phyloP scores from a whole-genome alignment of 2,797 vertebrate genomes.

The Sebastes cheni region DNA sequence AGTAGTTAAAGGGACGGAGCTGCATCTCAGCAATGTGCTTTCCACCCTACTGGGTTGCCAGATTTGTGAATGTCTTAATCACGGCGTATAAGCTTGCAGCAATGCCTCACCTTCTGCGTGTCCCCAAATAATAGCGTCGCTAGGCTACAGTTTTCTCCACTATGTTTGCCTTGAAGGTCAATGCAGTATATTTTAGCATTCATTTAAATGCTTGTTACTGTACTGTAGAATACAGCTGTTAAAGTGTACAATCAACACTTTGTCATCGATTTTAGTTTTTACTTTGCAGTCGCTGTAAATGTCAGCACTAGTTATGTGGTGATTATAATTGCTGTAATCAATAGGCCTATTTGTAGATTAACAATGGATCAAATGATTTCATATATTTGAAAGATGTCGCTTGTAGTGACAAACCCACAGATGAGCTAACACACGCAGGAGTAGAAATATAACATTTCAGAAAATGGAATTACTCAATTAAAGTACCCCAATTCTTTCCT shows the following conservation, averaged over 20 bases:
- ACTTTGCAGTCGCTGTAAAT: neutral
- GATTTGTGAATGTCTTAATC: constrained; percentile 69
- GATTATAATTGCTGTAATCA: neutral
- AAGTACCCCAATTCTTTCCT: neutral
- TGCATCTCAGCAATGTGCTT: constrained; percentile 46
- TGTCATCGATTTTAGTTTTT: neutral
- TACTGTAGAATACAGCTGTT: neutral
- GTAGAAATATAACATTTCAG: neutral
- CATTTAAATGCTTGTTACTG: neutral
- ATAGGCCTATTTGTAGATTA: neutral
- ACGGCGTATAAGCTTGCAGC: constrained; percentile 34
- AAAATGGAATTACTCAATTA: neutral
- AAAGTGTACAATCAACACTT: neutral
- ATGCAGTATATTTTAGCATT: neutral
- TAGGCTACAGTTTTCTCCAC: constrained; percentile 23
- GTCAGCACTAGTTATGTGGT: neutral
- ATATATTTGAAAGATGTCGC: neutral
- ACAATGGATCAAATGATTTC: neutral
- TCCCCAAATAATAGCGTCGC: constrained; percentile 36
- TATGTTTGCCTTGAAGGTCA: constrained; percentile 29
- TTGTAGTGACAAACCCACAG: neutral
- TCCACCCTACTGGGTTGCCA: constrained; percentile 63
- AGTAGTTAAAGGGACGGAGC: constrained; percentile 54
- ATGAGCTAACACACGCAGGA: neutral
- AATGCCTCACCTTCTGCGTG: constrained; percentile 53